phyloP scores from a whole-genome alignment of 92 coral and sea anemone species.

The Porites cylindrica region DNA sequence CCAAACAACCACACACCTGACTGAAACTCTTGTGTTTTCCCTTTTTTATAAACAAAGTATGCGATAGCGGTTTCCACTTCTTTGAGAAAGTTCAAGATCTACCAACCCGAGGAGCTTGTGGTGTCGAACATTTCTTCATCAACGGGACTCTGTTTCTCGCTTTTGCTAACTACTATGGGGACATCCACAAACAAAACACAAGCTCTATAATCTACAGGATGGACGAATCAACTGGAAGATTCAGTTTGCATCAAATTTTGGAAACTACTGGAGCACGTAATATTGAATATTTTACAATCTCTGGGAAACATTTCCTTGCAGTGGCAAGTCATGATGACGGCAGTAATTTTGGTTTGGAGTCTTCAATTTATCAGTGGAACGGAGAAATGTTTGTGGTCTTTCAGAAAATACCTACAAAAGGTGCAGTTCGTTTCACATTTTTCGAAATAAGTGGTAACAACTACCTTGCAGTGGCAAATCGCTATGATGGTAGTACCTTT shows the following conservation, averaged over 20 bases:
- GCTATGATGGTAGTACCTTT: background rate
- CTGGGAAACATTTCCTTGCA: slow-evolving; percentile 43
- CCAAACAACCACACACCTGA: slow-evolving; percentile 8
- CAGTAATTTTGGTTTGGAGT: background rate
- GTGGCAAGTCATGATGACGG: slow-evolving; percentile 21
- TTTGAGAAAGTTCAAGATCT: slow-evolving; percentile 60
- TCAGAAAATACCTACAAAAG: slow-evolving; percentile 23
- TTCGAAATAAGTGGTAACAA: slow-evolving; percentile 23
- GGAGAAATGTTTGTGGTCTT: slow-evolving; percentile 8
- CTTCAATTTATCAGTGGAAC: slow-evolving; percentile 6
- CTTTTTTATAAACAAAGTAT: background rate
- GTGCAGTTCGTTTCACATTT: background rate
- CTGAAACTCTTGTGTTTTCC: too few species aligned
- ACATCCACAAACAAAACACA: slow-evolving; percentile 21
- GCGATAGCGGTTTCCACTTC: slow-evolving; percentile 46
- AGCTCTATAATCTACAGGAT: slow-evolving; percentile 49
- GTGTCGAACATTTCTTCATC: slow-evolving; percentile 36
- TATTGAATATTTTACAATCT: slow-evolving; percentile 44
- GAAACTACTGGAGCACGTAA: slow-evolving; percentile 41
- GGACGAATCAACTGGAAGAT: background rate
- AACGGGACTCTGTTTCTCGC: slow-evolving; percentile 52
- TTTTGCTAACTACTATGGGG: slow-evolving; percentile 42
- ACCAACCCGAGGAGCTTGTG: slow-evolving; percentile 53
- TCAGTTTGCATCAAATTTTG: slow-evolving; percentile 10
- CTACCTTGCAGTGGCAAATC: background rate